Base-by-base conservation (phyloP, 2,888 invertebrate genomes). In the Leucophenga montana region DNA sequence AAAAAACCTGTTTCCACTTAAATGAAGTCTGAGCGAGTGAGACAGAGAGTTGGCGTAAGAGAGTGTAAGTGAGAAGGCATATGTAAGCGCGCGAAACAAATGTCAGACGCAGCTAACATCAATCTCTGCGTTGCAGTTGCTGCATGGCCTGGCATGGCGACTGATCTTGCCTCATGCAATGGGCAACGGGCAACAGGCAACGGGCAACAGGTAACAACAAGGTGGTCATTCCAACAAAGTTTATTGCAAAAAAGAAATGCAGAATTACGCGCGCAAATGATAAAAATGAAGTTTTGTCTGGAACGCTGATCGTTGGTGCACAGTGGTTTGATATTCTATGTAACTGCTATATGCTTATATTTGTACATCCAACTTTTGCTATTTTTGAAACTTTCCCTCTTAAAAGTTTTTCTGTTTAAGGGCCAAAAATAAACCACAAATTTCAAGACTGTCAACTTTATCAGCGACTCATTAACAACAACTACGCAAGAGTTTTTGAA, bases 71-170 rank as follows among this genome's bases (percentile, higher is more conserved):
- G 76, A 48, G 75, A 79, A 27, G 64, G 75, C 71, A 44, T 61
- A 65, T 66, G 68, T 4, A 22, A 65, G 33, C 81, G 83, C 83
- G 83, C 83, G 81, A 81, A 82, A 83, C 82, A 83, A 82, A 83
- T 82, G 81, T 82, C 83, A 82, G 81, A 83, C 80, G 79, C 80
- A 83, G 77, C 82, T 70, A 82, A 82, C 81, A 82, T 82, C 81
- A 82, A 82, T 82, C 81, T 81, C 80, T 0, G 59, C 80, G 77
- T 75, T 74, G 64, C 56, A 69, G 39, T 73, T 68, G 71, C 70
- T 18, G 27, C 27, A 2, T 27, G 27, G 27, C 27, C 65, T 57
- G 27, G 72, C 70, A 50, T 61, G 71, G 46, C 64, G 57, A 70
- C 69, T 61, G 16, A 59, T 54, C 71, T 66, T 50, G 68, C 53